Conservation (phyloP, 2,113 vertebrate species). For the Bolborhynchus lineola region DNA sequence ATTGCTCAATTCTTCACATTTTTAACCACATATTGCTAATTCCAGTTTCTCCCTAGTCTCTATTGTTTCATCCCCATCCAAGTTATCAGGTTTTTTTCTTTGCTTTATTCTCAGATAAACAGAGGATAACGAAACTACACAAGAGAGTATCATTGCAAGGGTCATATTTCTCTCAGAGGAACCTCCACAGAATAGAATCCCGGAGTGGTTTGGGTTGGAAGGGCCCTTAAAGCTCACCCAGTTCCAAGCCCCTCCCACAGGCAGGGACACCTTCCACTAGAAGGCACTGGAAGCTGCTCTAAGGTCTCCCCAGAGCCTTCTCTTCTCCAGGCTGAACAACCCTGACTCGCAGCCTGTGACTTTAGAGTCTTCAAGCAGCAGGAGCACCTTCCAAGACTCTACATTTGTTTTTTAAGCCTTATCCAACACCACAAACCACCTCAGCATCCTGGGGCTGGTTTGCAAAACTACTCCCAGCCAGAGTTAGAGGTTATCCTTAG, state of each 20-base stretch:
- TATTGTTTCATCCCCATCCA: neutral
- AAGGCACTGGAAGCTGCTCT: neutral
- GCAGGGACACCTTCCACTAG: neutral
- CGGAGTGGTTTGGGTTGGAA: neutral
- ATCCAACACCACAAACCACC: neutral
- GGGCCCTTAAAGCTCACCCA: neutral
- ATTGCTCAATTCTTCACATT: neutral
- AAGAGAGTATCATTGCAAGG: neutral
- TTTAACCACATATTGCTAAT: neutral
- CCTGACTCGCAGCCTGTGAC: neutral
- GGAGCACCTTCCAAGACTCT: neutral
- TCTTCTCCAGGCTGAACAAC: neutral
- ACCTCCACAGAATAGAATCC: neutral
- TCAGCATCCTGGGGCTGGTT: neutral
- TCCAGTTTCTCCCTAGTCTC: neutral
- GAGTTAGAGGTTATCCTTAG: neutral
- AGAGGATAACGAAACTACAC: neutral
- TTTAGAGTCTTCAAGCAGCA: neutral
- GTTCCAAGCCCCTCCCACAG: neutral
- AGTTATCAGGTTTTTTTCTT: neutral
- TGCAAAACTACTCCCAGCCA: neutral
- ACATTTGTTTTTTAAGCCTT: neutral
- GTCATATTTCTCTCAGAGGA: neutral
- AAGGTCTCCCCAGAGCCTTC: neutral
- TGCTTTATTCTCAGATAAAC: neutral